Base-by-base conservation (phyloP, 1,140 invertebrate genomes). In the Episyrphus balteatus region DNA sequence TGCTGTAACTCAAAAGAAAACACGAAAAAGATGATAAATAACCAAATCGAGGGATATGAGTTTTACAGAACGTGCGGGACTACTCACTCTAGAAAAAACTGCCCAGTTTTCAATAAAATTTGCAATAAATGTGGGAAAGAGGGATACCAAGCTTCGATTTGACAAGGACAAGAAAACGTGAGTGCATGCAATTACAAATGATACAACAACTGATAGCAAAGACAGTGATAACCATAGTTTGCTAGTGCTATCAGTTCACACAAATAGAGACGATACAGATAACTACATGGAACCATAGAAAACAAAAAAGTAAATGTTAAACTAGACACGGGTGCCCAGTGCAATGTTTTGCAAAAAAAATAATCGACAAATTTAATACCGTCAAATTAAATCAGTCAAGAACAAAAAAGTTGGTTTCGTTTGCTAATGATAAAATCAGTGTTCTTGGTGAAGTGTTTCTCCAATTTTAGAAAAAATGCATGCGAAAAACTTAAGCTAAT, bases 141-240 rank as follows among this genome's bases (percentile, higher is more conserved):
- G 26, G 37, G 42, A 12, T 47, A 54, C 40, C 50, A 5, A 26
- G 21, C 21, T 8, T 5, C 21, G 21, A 8, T 26, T 8, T 26
- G 21, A 26, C 21, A 8, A 26, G 21, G 8, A 26, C 21, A 26
- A 26, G 8, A 26, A 26, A 26, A 26, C 21, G 21, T 5, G 21
- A 5, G 54, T 56, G 43, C 19, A 48, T 5, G 49, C 48, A 14
- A 21, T 45, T 13, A 51, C 47, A 21, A 42, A 41, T 11, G 50
- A 56, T 32, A 26, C 21, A 26, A 26, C 21, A 26, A 56, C 49
- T 34, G 32, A 53, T 46, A 51, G 42, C 47, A 45, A 50, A 17
- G 50, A 58, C 42, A 30, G 50, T 13, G 55, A 53, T 17, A 53
- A 55, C 45, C n/a, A 55, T 3, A 55, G 46, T 48, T 41, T 36